A percentile compares a stretch with the other conserved stretches of the same genome.
Evolutionary conservation across 2,797 vertebrate species (phyloP).

Genomic region (Hyperoplus immaculatus): DNA sequence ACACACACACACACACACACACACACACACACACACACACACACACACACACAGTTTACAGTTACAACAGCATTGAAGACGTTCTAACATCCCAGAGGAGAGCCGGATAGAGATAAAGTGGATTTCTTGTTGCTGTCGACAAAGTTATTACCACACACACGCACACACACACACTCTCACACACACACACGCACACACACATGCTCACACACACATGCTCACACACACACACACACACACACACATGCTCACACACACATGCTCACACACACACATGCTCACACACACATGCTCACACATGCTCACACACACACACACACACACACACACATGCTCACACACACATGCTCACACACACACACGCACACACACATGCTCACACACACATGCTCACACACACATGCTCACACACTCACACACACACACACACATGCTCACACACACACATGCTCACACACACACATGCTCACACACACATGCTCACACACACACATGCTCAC

Average conservation of each 20-base stretch:
- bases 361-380: constrained; percentile 2
- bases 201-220: no score
- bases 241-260: not conserved
- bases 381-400: no score
- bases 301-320: constrained; percentile 1
- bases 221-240: not conserved
- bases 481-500: not conserved
- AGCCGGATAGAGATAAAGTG: no score
- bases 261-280: constrained; percentile 3
- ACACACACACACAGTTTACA: not conserved
- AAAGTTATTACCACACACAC: no score
- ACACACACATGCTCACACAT: no score
- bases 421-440: constrained; percentile 3
- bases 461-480: no score
- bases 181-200: not conserved
- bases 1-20: not conserved
- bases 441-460: no score
- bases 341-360: not conserved
- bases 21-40: not conserved
- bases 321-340: not conserved
- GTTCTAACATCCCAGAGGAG: no score
- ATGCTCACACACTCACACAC: constrained; percentile 1
- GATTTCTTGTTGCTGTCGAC: no score
- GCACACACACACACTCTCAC: not conserved
- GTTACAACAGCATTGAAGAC: no score